phyloP scores from a whole-genome alignment of 2,797 vertebrate genomes.

The Gephyroberyx darwinii region DNA sequence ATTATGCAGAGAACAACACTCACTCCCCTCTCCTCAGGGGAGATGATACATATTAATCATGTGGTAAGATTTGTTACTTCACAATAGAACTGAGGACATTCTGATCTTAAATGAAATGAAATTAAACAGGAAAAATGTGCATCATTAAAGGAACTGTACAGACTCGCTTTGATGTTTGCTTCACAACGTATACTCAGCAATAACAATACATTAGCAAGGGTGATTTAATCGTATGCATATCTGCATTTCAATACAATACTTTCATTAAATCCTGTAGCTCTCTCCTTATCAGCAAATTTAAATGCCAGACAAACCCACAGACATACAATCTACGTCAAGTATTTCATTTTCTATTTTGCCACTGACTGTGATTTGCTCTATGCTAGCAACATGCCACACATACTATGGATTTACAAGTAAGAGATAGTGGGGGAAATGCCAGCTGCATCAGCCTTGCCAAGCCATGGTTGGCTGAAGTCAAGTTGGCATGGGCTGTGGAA shows the following conservation, averaged over 20 bases:
- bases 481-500: constrained; percentile 83
- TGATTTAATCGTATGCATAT: constrained; percentile 13
- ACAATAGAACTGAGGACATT: constrained; percentile 12
- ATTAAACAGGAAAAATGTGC: constrained; percentile 11
- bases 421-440: constrained; percentile 79
- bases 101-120: constrained; percentile 22
- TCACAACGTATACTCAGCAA: background rate
- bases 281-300: constrained; percentile 34
- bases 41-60: constrained; percentile 45
- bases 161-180: constrained; percentile 31
- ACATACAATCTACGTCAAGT: background rate
- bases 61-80: constrained; percentile 8
- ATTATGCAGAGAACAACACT: constrained; percentile 27
- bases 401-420: constrained; percentile 73
- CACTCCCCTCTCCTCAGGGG: constrained; percentile 1
- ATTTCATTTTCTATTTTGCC: constrained; percentile 40
- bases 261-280: constrained; percentile 18
- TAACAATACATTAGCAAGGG: constrained; percentile 24
- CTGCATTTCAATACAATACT: constrained; percentile 24
- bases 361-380: constrained; percentile 46
- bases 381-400: constrained; percentile 57
- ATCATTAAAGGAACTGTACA: constrained; percentile 18
- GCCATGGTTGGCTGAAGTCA: constrained; percentile 78
- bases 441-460: constrained; percentile 78
- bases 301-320: constrained; percentile 31